Evolutionary conservation across 2,888 invertebrate species (phyloP).

Genomic region (Orchesellides sinensis): DNA sequence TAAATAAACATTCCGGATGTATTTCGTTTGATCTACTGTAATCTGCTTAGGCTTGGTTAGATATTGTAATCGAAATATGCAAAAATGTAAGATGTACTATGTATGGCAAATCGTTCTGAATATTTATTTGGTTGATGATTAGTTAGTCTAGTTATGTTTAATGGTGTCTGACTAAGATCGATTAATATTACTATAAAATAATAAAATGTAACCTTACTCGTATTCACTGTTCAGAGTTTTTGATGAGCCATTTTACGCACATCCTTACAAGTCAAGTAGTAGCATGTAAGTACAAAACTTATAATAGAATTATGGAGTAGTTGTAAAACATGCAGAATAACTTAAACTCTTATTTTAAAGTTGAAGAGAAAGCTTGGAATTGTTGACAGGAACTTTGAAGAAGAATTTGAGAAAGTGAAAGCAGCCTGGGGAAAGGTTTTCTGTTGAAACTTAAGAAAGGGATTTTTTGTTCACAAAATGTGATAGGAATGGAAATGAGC

Average conservation of each 20-base stretch:
- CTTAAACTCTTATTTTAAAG: background rate
- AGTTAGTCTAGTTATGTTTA: too few species aligned
- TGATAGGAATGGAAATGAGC: background rate
- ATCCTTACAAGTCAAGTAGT: background rate
- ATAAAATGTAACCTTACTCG: background rate
- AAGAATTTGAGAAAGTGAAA: background rate
- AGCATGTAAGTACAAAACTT: background rate
- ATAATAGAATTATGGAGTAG: background rate
- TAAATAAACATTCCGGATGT: background rate
- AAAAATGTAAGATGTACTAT: too few species aligned
- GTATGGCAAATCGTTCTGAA: background rate
- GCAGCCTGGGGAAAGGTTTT: background rate
- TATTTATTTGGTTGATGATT: background rate
- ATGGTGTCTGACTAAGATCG: background rate
- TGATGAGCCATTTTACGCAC: background rate
- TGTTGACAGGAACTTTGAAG: background rate
- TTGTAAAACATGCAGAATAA: background rate
- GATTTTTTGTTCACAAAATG: background rate
- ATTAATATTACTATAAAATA: slow-evolving; percentile 7
- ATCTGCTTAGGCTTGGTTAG: too few species aligned
- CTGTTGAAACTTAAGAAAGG: background rate
- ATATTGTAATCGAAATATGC: too few species aligned
- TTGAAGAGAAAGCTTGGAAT: background rate
- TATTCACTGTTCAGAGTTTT: background rate
- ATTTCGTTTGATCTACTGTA: background rate